Evolutionary conservation across 2,113 vertebrate genomes (phyloP), one percentile per base, ranked within the genome.

Genomic region (Genyomyrus donnyi): DNA sequence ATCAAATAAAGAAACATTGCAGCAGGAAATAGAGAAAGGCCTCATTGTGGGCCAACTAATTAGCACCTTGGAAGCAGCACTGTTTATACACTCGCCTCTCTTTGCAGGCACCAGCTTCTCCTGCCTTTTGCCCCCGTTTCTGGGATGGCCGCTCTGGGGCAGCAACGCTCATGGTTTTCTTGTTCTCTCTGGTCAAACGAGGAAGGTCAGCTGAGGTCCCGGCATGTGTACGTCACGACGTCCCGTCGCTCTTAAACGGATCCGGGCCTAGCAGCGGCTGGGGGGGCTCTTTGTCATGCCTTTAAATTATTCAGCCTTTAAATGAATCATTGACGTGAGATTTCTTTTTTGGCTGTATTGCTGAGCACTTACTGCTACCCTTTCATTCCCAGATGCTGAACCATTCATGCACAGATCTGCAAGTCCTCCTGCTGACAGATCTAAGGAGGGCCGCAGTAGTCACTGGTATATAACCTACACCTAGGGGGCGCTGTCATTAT

Each of bases 301-400:
- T 93, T 93, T 95, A 92, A 95, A 95, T 95, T 94, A 95, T 95
- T 95, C 94, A 95, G 92, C 89, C 88, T 85, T 94, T 95, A 77
- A 39, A 95, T 95, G 94, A 95, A 95, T 95, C 94, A 95, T 95
- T 95, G 94, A 95, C 92, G 94, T 93, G 91, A 92, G 90, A 93
- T 92, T 94, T 93, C 93, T 93, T 94, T 95, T 93, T 93, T 92
- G 92, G 93, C 92, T 91, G 70, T 77, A 77, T 39, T 19, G 31
- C 70, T 1, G 27, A 39, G 70, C 35, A 39, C 70, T 77, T 42
- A 91, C 84, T 85, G 39, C 45, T 49, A 77, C 31, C 31, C 70
- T 77, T 35, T 39, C 70, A 39, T 39, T 39, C 70, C 70, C 27
- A 39, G 70, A 77, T 77, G 84, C 24, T 11, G 45, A 85, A 85